phyloP scores from a whole-genome alignment of 2,888 invertebrate genomes.

The Eupithecia abbreviata region DNA sequence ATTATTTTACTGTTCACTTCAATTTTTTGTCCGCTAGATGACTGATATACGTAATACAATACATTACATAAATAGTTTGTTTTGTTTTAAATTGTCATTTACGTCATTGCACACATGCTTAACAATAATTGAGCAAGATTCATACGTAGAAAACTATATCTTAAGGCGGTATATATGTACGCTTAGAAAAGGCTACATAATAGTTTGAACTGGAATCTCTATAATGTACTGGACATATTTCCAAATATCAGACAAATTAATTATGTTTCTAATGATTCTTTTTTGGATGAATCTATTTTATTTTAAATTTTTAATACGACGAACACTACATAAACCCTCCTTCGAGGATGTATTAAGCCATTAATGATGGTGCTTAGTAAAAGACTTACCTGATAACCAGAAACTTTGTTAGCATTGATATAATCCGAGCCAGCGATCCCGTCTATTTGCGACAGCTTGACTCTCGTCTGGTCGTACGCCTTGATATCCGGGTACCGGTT shows the following conservation, averaged over 20 bases:
- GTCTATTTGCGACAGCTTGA: slow-evolving; percentile 90
- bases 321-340: background rate
- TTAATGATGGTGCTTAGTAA: background rate
- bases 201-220: too few species aligned
- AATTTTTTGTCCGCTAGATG: too few species aligned
- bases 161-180: background rate
- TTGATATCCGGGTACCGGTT: slow-evolving; percentile 97
- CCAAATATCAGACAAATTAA: too few species aligned
- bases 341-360: background rate
- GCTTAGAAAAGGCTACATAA: too few species aligned
- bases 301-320: background rate
- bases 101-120: background rate
- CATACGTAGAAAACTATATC: background rate
- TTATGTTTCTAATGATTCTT: too few species aligned
- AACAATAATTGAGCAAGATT: background rate
- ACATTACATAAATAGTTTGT: too few species aligned
- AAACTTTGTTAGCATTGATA: slow-evolving; percentile 95
- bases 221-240: too few species aligned
- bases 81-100: too few species aligned
- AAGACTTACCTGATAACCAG: slow-evolving; percentile 89
- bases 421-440: slow-evolving; percentile 93
- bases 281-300: too few species aligned
- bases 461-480: slow-evolving; percentile 95
- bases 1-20: too few species aligned
- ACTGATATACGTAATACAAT: too few species aligned